Conservation (phyloP, 64 coral and sea anemone species). For the Montipora cactus region DNA sequence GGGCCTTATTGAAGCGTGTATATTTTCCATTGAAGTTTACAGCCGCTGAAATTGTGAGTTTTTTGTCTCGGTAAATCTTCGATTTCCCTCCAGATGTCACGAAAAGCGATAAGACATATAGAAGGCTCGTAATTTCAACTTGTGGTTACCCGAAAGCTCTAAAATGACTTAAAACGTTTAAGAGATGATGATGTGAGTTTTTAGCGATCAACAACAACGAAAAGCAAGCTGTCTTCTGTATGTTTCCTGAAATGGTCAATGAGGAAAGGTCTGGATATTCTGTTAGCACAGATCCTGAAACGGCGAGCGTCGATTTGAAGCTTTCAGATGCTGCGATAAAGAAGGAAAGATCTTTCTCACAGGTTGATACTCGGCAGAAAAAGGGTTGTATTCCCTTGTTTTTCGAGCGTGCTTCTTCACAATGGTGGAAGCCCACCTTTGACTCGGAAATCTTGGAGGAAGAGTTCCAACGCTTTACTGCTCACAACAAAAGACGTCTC, state of each 20-base stretch:
- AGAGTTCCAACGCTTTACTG: slow-evolving; percentile 95
- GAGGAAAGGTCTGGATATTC: slow-evolving; percentile 53
- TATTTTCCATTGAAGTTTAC: slow-evolving; percentile 45
- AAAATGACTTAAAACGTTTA: slow-evolving; percentile 36
- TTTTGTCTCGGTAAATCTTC: slow-evolving; percentile 35
- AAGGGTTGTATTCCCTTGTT: slow-evolving; percentile 98
- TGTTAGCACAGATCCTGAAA: slow-evolving; percentile 86
- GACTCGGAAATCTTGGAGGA: slow-evolving; percentile 97
- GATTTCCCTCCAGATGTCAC: slow-evolving; percentile 13
- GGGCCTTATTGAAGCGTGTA: neutral
- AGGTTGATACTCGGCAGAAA: slow-evolving; percentile 96
- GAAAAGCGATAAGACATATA: neutral
- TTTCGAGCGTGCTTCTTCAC: slow-evolving; percentile 98
- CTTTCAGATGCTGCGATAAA: slow-evolving; percentile 74
- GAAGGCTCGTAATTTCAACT: neutral
- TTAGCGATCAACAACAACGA: slow-evolving; percentile 12
- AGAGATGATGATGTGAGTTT: neutral
- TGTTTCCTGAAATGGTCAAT: slow-evolving; percentile 23
- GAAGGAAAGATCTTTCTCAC: slow-evolving; percentile 98
- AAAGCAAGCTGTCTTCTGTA: slow-evolving; percentile 52
- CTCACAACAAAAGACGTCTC: slow-evolving; percentile 85
- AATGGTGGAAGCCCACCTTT: slow-evolving; percentile 98
- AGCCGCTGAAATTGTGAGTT: slow-evolving; percentile 37
- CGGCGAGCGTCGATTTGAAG: slow-evolving; percentile 82
- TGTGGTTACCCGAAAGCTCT: neutral